Evolutionary conservation across 1,140 invertebrate genomes (phyloP).

Genomic region (Drosophila triauraria): DNA sequence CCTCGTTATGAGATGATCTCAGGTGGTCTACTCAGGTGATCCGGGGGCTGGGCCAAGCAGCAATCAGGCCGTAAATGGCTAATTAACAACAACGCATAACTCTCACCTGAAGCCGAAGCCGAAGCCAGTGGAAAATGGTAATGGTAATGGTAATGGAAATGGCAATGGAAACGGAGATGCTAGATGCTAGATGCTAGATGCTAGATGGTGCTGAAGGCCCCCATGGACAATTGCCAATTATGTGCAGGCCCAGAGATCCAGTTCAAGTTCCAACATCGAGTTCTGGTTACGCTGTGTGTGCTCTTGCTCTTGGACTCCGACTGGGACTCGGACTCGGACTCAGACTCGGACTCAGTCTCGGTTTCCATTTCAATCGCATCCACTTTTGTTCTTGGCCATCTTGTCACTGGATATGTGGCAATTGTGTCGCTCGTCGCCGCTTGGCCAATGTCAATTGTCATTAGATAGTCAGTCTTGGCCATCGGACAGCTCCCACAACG

Average conservation of each 20-base stretch:
- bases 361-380: conserved; percentile 55
- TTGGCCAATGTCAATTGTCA: conserved; percentile 77
- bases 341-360: conserved; percentile 34
- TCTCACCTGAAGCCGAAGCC: conserved; percentile 65
- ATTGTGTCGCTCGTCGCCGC: conserved; percentile 68
- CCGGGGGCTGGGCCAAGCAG: conserved; percentile 34
- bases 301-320: conserved; percentile 25
- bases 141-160: conserved; percentile 54
- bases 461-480: conserved; percentile 39
- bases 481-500: conserved; percentile 24
- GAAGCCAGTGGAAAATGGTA: conserved; percentile 26
- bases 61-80: conserved; percentile 78
- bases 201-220: conserved; percentile 4
- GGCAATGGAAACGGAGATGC: conserved; percentile 37
- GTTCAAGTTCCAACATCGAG: conserved; percentile 47
- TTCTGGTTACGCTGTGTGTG: conserved; percentile 33
- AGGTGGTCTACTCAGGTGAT: conserved; percentile 39
- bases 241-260: conserved; percentile 73
- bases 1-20: conserved; percentile 53
- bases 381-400: conserved; percentile 38
- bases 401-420: conserved; percentile 61
- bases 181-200: background rate
- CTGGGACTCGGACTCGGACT: conserved; percentile 14
- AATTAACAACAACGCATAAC: conserved; percentile 81
- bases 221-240: conserved; percentile 76